A percentile compares a stretch with the other conserved stretches of the same genome.
phyloP scores from a whole-genome alignment of 2,888 invertebrate genomes.

The Matsumyia berberina region DNA sequence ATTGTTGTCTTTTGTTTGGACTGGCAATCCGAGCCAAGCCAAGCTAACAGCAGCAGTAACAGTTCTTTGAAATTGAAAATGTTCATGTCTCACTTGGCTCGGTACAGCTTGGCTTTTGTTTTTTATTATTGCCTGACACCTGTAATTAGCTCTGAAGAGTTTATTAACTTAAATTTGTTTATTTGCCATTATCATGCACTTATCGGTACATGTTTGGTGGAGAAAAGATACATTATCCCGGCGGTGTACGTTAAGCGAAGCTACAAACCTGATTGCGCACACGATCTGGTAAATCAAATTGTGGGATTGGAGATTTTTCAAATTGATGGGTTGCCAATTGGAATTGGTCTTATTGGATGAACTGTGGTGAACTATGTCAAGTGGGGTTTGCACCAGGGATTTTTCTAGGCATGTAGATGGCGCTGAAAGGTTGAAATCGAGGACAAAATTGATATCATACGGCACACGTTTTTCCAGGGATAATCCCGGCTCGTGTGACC shows the following conservation, averaged over 20 bases:
- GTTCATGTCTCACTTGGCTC: constrained; percentile 36
- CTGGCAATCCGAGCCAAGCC: too few relatives aligned
- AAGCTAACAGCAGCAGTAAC: too few relatives aligned
- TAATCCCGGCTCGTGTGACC: too few relatives aligned
- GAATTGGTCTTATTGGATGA: constrained; percentile 42
- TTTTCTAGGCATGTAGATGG: too few relatives aligned
- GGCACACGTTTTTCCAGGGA: too few relatives aligned
- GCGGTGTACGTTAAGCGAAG: constrained; percentile 6
- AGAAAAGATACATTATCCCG: background rate
- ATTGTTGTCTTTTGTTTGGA: constrained; percentile 72
- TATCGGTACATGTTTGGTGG: background rate
- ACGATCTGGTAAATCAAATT: background rate
- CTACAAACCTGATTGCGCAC: constrained; percentile 29
- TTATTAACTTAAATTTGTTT: constrained; percentile 58
- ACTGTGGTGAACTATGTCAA: background rate
- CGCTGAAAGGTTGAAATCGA: too few relatives aligned
- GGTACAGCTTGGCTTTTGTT: constrained; percentile 19
- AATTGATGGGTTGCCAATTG: constrained; percentile 32
- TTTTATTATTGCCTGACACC: constrained; percentile 68
- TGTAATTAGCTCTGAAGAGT: constrained; percentile 61
- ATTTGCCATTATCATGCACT: constrained; percentile 1
- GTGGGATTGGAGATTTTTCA: background rate
- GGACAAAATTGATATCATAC: too few relatives aligned
- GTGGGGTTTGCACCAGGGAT: too few relatives aligned
- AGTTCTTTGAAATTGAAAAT: constrained; percentile 50